Evolutionary conservation across 1,140 invertebrate genomes (phyloP), one percentile per base, ranked within the genome.

Genomic region (Calliopsis andreniformis): DNA sequence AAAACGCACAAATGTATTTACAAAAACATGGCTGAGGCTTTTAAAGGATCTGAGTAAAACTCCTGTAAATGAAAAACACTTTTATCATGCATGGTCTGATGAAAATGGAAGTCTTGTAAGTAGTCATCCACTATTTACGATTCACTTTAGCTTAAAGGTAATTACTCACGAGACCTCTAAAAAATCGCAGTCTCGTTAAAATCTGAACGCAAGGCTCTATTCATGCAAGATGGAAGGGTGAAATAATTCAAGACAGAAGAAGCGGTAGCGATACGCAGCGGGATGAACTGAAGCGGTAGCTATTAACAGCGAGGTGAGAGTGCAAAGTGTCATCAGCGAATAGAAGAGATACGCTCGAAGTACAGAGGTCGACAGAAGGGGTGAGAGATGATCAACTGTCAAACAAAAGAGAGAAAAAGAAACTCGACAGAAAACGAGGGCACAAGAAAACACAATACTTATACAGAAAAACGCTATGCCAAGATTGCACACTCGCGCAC

Each of bases 381-480:
- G 55, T n/a, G 61, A 42, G 75, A 23, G 45, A 56, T 56, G 23
- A 53, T 39, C 18, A 25, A 49, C 32, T 12, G 30, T 12, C 16
- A 14, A 62, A 4, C 39, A 2, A 63, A 18, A 51, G 8, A 20
- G 1, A 16, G 4, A 23, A 39, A 58, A 2, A 58, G 39, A 45
- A 70, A 56, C 0, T 43, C 58, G 42, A 78, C 69, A 61, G 61
- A 67, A 35, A 78, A 72, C 76, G 59, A 79, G 77, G 68, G 58
- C 35, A 73, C 61, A 42, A 39, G 28, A 66, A 82, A 79, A 59
- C 59, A 73, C 25, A 79, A 66, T 67, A 39, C 35, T 5, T 39
- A n/a, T n/a, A n/a, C n/a, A n/a, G n/a, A n/a, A 79, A 84, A 77
- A 80, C 67, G 83, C 68, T 80, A 49, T 49, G 18, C 18, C 47